Conservation (phyloP, 2,113 vertebrate genomes). For the Austrofundulus limnaeus region DNA sequence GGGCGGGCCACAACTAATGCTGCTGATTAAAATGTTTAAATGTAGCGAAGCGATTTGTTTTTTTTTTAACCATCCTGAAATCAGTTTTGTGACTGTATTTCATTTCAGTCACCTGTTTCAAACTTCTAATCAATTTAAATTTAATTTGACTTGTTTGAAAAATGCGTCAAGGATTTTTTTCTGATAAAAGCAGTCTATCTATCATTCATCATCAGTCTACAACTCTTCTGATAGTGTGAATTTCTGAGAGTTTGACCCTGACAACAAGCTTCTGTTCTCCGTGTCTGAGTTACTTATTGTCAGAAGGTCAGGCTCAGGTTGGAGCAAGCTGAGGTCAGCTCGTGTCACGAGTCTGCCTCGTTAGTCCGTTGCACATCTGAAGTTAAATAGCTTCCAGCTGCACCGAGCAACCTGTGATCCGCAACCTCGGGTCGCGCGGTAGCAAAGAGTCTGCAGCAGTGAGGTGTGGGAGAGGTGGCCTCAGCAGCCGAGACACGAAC, state of each 20-base stretch:
- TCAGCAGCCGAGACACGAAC: slow-evolving; percentile 20
- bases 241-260: slow-evolving; percentile 13
- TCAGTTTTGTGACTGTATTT: too few species aligned
- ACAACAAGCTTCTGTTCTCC: slow-evolving; percentile 23
- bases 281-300: slow-evolving; percentile 18
- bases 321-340: slow-evolving; percentile 50
- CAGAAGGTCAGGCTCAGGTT: slow-evolving; percentile 42
- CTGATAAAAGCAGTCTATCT: too few species aligned
- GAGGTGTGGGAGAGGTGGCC: slow-evolving; percentile 10
- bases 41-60: too few species aligned
- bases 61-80: too few species aligned
- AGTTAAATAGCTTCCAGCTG: slow-evolving; percentile 52
- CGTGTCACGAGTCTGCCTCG: slow-evolving; percentile 50
- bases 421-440: slow-evolving; percentile 5
- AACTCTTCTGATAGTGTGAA: not conserved
- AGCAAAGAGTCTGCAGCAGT: not conserved
- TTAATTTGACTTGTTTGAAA: too few species aligned
- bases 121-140: too few species aligned
- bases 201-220: not conserved
- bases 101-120: too few species aligned
- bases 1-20: slow-evolving; percentile 43
- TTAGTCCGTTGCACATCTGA: slow-evolving; percentile 53
- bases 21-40: not conserved
- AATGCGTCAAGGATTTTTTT: not conserved
- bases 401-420: slow-evolving; percentile 10